These are phyloP conservation scores for Camelus bactrianus DNA, from an alignment of 2,113 vertebrate genomes.

Conservation along the genomic window DNA sequence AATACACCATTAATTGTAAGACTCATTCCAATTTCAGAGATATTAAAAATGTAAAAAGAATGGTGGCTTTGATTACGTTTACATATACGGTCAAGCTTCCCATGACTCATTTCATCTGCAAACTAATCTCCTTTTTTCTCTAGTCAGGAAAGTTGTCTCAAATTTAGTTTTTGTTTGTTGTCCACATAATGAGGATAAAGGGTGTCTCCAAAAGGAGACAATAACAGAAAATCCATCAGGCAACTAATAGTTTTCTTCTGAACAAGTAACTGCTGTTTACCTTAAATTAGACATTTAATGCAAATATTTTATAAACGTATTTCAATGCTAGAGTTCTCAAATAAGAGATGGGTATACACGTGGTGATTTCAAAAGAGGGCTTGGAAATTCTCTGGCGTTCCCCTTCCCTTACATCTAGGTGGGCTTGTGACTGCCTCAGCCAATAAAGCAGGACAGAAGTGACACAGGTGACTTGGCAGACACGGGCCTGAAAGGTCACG, in stretches of 20 bases:
- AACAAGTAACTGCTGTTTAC: background rate
- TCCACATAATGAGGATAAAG: background rate
- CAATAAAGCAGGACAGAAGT: background rate
- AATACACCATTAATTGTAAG: background rate
- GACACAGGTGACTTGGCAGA: fast-evolving
- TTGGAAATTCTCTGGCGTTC: background rate
- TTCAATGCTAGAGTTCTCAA: background rate
- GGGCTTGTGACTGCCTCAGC: background rate
- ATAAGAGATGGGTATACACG: background rate
- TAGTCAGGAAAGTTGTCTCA: background rate
- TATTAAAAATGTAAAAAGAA: background rate
- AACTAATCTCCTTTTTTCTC: background rate
- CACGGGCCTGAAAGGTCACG: fast-evolving
- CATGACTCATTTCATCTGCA: background rate
- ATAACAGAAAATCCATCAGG: background rate
- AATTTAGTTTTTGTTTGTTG: background rate
- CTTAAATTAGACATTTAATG: background rate
- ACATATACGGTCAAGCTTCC: background rate
- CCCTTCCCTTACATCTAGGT: background rate
- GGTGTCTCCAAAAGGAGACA: background rate
- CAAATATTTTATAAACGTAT: constrained; percentile 14
- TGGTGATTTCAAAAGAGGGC: background rate
- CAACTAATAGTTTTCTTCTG: background rate
- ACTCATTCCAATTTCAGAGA: background rate
- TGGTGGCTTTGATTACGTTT: background rate